phyloP scores from a whole-genome alignment of 2,888 invertebrate species.

The Drosophila silvestris region DNA sequence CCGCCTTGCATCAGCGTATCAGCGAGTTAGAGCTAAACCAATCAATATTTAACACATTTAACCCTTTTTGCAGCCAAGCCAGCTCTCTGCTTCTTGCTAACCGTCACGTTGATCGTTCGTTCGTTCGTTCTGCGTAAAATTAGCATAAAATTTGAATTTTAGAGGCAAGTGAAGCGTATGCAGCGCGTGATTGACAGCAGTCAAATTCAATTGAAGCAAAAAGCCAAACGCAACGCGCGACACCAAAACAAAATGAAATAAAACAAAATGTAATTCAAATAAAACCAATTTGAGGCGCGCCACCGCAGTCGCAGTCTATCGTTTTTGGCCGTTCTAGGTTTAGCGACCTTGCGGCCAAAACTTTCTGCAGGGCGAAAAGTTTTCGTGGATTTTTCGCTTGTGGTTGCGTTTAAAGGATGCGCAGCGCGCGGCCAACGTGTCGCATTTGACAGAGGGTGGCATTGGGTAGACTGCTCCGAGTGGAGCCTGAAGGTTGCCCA shows the following conservation, averaged over 20 bases:
- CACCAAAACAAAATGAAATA: conserved; percentile 62
- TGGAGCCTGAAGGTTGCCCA: conserved; percentile 21
- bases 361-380: conserved; percentile 61
- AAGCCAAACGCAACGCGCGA: conserved; percentile 44
- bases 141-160: conserved; percentile 81
- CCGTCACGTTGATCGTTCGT: conserved; percentile 58
- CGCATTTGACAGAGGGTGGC: conserved; percentile 34
- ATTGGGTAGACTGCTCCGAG: conserved; percentile 15
- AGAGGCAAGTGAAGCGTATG: conserved; percentile 79
- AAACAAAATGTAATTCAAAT: conserved; percentile 80
- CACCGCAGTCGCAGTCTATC: conserved; percentile 35
- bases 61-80: conserved; percentile 63
- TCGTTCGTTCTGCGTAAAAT: conserved; percentile 64
- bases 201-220: conserved; percentile 78
- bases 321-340: conserved; percentile 55
- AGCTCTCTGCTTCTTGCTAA: conserved; percentile 21
- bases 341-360: conserved; percentile 70
- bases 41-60: conserved; percentile 81
- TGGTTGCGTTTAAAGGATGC: conserved; percentile 40
- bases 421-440: conserved; percentile 51
- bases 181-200: conserved; percentile 80
- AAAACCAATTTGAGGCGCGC: conserved; percentile 69
- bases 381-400: conserved; percentile 45
- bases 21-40: conserved; percentile 65
- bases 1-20: conserved; percentile 47